Evolutionary conservation across 2,113 vertebrate genomes (phyloP).

Genomic region (Talpa occidentalis): DNA sequence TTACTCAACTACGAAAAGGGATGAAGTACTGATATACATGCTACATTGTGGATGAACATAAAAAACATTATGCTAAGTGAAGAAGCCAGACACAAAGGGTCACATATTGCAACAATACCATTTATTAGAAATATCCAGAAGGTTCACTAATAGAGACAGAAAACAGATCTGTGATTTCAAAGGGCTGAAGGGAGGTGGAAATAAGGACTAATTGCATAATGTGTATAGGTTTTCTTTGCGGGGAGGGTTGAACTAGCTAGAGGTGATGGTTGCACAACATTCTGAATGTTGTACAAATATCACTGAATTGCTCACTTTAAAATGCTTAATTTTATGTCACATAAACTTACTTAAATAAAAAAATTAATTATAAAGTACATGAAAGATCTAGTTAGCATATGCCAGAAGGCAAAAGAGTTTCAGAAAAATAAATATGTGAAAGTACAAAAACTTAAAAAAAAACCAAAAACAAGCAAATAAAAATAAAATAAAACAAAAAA

Average conservation of each 20-base stretch:
- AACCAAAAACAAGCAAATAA: neutral
- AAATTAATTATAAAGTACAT: constrained; percentile 10
- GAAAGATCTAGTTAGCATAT: neutral
- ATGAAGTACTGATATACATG: neutral
- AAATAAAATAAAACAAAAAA: neutral
- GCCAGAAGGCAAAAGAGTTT: neutral
- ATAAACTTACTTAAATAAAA: constrained; percentile 17
- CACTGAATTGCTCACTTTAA: neutral
- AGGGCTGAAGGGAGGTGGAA: neutral
- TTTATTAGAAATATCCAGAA: neutral
- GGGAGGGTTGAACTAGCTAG: neutral
- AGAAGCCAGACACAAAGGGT: neutral
- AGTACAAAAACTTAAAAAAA: neutral
- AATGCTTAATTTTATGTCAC: neutral
- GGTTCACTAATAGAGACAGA: neutral
- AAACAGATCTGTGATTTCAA: neutral
- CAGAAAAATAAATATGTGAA: neutral
- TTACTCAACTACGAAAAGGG: neutral
- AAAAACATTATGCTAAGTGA: neutral
- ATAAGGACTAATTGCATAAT: neutral
- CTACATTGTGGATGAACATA: neutral
- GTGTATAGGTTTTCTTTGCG: neutral
- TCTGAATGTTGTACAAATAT: neutral
- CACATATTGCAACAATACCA: neutral
- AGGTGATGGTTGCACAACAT: neutral